A percentile compares a stretch with the other conserved stretches of the same genome.
Conservation (phyloP, 2,888 invertebrate genomes). For the Isoperla grammatica region DNA sequence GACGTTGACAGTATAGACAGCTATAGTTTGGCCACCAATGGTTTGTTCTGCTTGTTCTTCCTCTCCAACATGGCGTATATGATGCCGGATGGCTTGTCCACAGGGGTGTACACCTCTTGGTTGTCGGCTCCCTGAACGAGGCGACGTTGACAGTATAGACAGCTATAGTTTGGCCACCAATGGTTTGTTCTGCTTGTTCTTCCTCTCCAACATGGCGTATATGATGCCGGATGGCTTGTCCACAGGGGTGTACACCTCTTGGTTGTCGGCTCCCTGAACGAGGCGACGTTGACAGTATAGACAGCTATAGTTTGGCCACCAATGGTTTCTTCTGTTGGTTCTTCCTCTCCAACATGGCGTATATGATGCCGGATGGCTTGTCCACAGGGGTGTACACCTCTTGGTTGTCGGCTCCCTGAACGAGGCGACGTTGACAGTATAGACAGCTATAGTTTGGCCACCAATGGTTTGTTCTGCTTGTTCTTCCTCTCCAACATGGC, state of each 20-base stretch:
- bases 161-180: no score
- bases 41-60: no score
- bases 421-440: no score
- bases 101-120: constrained; percentile 65
- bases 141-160: no score
- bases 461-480: no score
- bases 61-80: constrained; percentile 67
- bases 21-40: no score
- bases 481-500: constrained; percentile 58
- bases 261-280: constrained; percentile 56
- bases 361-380: constrained; percentile 71
- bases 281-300: no score
- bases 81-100: constrained; percentile 73
- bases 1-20: no score
- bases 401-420: constrained; percentile 57
- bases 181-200: no score
- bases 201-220: constrained; percentile 63
- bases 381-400: constrained; percentile 72
- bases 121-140: constrained; percentile 58
- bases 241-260: constrained; percentile 68
- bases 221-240: constrained; percentile 75
- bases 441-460: no score
- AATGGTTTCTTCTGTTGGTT: no score
- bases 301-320: no score
- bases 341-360: constrained; percentile 63